Percentiles rank a stretch among this genome's conserved stretches.
Conservation (phyloP, 2,797 vertebrate species). For the Bradypus variegatus region DNA sequence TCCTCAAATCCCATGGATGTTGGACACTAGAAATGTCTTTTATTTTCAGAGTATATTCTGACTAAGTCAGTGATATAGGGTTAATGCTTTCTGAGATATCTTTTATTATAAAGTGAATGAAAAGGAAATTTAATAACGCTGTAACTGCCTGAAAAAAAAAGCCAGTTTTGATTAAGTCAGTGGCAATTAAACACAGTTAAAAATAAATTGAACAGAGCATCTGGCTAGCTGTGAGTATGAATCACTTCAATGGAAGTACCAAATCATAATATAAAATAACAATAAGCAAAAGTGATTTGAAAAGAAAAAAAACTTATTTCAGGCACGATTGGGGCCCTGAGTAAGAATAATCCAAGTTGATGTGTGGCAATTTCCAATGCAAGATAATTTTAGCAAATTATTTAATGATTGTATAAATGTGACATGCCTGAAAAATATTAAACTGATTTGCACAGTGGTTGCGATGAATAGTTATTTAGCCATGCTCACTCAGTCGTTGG, state of each 20-base stretch:
- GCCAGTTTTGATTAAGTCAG: slow-evolving; percentile 44
- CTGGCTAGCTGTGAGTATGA: slow-evolving; percentile 33
- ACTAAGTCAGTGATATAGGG: not conserved
- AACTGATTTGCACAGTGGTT: slow-evolving; percentile 34
- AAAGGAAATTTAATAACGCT: slow-evolving; percentile 39
- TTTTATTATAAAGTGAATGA: slow-evolving; percentile 37
- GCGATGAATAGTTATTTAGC: slow-evolving; percentile 42
- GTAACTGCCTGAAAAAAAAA: not conserved
- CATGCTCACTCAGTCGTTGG: not conserved
- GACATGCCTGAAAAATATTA: slow-evolving; percentile 51
- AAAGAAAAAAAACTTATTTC: slow-evolving; percentile 11
- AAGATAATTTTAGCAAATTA: slow-evolving; percentile 50
- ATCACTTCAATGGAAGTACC: slow-evolving; percentile 17
- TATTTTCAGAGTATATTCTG: not conserved
- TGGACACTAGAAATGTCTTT: not conserved
- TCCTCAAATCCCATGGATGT: not conserved
- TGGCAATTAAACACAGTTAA: slow-evolving; percentile 30
- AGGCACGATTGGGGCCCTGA: slow-evolving; percentile 5
- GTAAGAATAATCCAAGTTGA: slow-evolving; percentile 43
- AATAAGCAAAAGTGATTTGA: slow-evolving; percentile 24
- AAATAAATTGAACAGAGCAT: slow-evolving; percentile 40
- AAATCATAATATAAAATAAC: slow-evolving; percentile 28
- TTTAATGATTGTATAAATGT: slow-evolving; percentile 40
- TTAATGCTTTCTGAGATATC: not conserved
- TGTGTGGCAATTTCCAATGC: slow-evolving; percentile 7